These are phyloP conservation scores for Cloeon dipterum DNA, from an alignment of 2,888 invertebrate genomes.

Conservation along the genomic window DNA sequence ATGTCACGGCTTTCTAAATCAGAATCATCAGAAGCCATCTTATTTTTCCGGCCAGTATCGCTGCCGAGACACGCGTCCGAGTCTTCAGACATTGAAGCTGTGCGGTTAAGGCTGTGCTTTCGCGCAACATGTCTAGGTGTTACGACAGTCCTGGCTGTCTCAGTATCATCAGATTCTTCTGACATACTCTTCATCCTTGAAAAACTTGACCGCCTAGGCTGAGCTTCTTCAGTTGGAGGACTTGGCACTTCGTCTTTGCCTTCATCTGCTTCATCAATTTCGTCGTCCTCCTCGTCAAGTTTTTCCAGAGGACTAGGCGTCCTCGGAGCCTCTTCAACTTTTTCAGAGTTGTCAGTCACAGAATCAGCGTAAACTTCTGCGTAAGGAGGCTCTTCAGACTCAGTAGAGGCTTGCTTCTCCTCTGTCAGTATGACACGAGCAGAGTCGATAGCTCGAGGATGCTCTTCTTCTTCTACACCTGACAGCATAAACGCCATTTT, in stretches of 20 bases:
- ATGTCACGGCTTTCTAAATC: not conserved
- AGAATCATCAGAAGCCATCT: slow-evolving; percentile 1
- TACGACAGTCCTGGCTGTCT: not conserved
- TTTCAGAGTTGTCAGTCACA: slow-evolving; percentile 2
- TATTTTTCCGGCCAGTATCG: not conserved
- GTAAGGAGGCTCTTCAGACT: slow-evolving; percentile 19
- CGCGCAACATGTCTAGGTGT: not conserved
- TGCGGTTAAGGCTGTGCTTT: not conserved
- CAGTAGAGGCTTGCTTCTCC: not conserved
- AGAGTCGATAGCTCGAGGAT: not conserved
- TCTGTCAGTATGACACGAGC: not conserved
- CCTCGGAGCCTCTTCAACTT: not conserved
- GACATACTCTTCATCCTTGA: not conserved
- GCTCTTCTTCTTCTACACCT: not conserved
- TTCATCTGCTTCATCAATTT: slow-evolving; percentile 4
- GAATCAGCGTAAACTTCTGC: too few species aligned
- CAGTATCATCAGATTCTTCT: not conserved
- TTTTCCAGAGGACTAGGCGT: not conserved
- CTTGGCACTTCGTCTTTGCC: not conserved
- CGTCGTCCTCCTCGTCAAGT: not conserved
- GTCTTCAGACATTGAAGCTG: slow-evolving; percentile 1
- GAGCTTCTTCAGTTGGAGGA: not conserved
- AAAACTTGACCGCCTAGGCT: not conserved
- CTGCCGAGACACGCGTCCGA: not conserved
- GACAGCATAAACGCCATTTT: slow-evolving; percentile 1